These are phyloP conservation scores for Hemibagrus wyckioides DNA, from an alignment of 2,113 vertebrate species.

Conservation along the genomic window DNA sequence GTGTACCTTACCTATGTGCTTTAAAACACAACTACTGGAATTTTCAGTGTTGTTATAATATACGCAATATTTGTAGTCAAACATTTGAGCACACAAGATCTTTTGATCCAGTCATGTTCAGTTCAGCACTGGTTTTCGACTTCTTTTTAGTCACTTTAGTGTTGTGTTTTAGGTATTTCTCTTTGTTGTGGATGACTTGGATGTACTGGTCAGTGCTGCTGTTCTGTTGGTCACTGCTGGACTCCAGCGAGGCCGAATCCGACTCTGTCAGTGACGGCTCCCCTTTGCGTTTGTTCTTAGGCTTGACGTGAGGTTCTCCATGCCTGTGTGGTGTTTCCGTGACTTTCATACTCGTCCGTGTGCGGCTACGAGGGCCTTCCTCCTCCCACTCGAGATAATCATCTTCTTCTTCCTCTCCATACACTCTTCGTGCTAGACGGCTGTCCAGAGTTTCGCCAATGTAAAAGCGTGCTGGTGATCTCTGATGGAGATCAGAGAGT, in stretches of 20 bases:
- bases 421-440: slow-evolving; percentile 60
- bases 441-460: slow-evolving; percentile 71
- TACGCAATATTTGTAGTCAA: slow-evolving; percentile 49
- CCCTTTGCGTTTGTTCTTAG: slow-evolving; percentile 72
- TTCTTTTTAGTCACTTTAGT: slow-evolving; percentile 74
- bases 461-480: slow-evolving; percentile 73
- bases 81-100: slow-evolving; percentile 87
- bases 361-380: slow-evolving; percentile 57
- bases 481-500: slow-evolving; percentile 77
- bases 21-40: slow-evolving; percentile 6
- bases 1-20: slow-evolving; percentile 51
- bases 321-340: slow-evolving; percentile 62
- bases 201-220: slow-evolving; percentile 87
- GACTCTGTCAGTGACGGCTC: slow-evolving; percentile 83
- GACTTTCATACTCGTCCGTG: slow-evolving; percentile 65
- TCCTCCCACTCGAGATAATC: slow-evolving; percentile 66
- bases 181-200: slow-evolving; percentile 82
- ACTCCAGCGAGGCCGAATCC: slow-evolving; percentile 82
- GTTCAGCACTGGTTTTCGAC: slow-evolving; percentile 66
- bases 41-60: not conserved
- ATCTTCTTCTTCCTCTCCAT: slow-evolving; percentile 64
- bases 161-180: slow-evolving; percentile 72
- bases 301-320: slow-evolving; percentile 68
- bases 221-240: slow-evolving; percentile 90
- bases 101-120: slow-evolving; percentile 65